These are phyloP conservation scores for Polydrusus pterygomalis DNA, from an alignment of 2,888 invertebrate species.

Conservation along the genomic window DNA sequence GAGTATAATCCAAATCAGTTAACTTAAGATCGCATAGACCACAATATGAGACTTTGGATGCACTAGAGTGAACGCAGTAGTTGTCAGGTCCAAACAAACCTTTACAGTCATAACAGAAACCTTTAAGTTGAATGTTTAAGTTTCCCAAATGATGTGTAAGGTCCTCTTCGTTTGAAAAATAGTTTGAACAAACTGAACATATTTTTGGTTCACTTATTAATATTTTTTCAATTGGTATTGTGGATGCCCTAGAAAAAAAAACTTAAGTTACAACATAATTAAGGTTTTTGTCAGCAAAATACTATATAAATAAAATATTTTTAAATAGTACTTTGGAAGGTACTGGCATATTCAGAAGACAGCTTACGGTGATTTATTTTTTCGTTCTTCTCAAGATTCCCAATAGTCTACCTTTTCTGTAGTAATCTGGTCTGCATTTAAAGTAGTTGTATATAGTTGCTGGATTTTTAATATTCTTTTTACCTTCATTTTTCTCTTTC, in stretches of 20 bases:
- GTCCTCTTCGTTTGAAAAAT: background rate
- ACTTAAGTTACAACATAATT: background rate
- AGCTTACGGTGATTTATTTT: no score
- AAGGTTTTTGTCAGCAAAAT: background rate
- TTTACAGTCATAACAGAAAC: background rate
- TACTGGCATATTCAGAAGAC: background rate
- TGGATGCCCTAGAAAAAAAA: background rate
- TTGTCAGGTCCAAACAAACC: background rate
- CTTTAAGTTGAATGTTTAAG: conserved; percentile 1
- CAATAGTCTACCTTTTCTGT: no score
- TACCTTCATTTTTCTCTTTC: no score
- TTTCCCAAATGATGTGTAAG: background rate
- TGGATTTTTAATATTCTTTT: no score
- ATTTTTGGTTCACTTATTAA: background rate
- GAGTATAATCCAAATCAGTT: background rate
- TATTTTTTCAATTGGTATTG: background rate
- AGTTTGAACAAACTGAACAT: background rate
- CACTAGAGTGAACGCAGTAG: background rate
- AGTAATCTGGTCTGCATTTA: no score
- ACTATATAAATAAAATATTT: no score
- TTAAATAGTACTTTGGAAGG: background rate
- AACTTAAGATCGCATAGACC: background rate
- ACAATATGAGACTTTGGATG: background rate
- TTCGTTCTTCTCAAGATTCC: no score
- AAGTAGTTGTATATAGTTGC: no score